phyloP scores from a whole-genome alignment of 2,888 invertebrate genomes.

The Phyllotreta striolata region DNA sequence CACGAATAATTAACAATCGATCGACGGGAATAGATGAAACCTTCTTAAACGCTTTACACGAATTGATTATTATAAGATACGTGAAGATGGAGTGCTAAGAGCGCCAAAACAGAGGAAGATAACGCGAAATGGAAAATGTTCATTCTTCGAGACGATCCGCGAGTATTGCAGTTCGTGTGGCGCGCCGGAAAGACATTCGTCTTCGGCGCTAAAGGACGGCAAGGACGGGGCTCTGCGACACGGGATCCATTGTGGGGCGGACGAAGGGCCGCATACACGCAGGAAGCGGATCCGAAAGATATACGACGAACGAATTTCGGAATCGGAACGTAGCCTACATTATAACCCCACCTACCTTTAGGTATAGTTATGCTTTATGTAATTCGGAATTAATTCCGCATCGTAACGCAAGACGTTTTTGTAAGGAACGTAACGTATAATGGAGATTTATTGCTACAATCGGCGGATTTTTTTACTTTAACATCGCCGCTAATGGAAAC shows the following conservation, averaged over 20 bases:
- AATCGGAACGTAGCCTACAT: constrained; percentile 5
- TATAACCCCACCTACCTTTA: constrained; percentile 10
- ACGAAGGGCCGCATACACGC: constrained; percentile 22
- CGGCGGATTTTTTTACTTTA: too few species aligned
- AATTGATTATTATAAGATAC: too few species aligned
- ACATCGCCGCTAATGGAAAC: too few species aligned
- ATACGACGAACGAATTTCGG: constrained; percentile 24
- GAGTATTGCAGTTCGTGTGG: constrained; percentile 6
- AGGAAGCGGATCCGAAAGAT: constrained; percentile 25
- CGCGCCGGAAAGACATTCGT: constrained; percentile 42
- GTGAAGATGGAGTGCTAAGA: too few species aligned
- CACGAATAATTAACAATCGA: too few species aligned
- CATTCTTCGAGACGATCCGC: background rate
- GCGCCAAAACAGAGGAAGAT: too few species aligned
- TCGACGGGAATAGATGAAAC: too few species aligned
- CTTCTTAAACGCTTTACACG: too few species aligned
- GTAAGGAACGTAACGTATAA: too few species aligned
- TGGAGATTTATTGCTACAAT: too few species aligned
- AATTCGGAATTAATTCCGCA: too few species aligned
- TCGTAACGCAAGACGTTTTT: background rate
- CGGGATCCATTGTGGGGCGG: constrained; percentile 23
- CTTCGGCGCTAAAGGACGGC: constrained; percentile 41
- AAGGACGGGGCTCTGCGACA: constrained; percentile 27
- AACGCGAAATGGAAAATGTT: background rate
- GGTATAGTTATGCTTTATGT: too few species aligned